Evolutionary conservation across 2,888 invertebrate species (phyloP), one percentile per base, ranked within the genome.

Genomic region (Troglohyphantes excavatus): DNA sequence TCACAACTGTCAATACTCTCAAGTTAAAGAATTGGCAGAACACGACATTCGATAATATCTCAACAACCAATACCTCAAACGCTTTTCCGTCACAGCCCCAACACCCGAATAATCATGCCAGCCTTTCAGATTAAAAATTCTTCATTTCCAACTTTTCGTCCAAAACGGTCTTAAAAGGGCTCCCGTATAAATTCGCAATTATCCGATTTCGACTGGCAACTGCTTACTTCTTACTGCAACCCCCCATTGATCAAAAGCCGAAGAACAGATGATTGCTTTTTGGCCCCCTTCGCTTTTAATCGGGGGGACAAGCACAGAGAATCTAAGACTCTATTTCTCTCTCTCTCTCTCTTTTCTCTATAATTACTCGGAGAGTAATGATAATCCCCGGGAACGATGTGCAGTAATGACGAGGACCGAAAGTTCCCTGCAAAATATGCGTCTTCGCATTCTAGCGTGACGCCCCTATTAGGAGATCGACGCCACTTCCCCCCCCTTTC

Each of bases 361-460:
- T 75, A 75, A 75, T 75, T 75, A 75, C 61, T 65, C 13, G 75
- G 61, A 27, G 11, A 26, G 61, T 75, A 61, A 75, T 75, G 75
- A 61, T 61, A 75, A 75, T 75, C 75, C 53, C 59, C 27, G 29
- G 59, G 72, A 46, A 33, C 46, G 46, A 23, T n/a, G n/a, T 26
- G 17, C 75, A n/a, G 59, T 61, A 75, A 61, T 59, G 61, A 59
- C 6, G 29, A 61, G 21, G 75, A 2, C n/a, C 53, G 13, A 53
- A 53, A 53, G 17, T 27, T 26, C 13, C 21, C 29, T 75, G 17
- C 29, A 27, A 59, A 61, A 61, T 59, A 29, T 61, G 59, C 33
- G 53, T 73, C 53, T n/a, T 2, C n/a, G 72, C n/a, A 72, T 46
- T 75, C 75, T 75, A 59, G 72, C 72, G 72, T 72, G 61, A 73